phyloP scores from a whole-genome alignment of 2,797 vertebrate genomes.

The Mormyrops attenuatus region DNA sequence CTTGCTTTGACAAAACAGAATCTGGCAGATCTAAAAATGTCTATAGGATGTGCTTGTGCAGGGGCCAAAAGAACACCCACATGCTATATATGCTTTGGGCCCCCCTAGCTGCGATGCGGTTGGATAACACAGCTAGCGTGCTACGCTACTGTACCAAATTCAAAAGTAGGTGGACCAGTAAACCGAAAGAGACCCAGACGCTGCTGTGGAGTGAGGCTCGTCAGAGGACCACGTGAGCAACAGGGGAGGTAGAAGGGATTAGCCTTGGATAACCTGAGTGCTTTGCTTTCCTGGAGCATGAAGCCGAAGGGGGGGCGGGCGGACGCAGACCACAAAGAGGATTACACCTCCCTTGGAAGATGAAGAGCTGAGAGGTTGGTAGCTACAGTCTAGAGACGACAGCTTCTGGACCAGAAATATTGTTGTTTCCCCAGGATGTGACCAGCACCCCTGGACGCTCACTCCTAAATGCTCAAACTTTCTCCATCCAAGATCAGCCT shows the following conservation, averaged over 20 bases:
- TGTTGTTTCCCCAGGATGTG: no score
- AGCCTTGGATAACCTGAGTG: not conserved
- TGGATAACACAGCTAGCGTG: not conserved
- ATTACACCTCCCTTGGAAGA: not conserved
- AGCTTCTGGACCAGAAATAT: not conserved
- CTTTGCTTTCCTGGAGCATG: not conserved
- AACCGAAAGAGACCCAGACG: not conserved
- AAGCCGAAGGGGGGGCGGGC: no score
- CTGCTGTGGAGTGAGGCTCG: no score
- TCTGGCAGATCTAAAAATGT: not conserved
- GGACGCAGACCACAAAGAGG: not conserved
- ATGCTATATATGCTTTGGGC: not conserved
- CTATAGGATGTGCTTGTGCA: not conserved
- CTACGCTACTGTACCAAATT: not conserved
- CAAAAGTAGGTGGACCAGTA: not conserved
- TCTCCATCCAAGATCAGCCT: not conserved
- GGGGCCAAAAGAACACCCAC: not conserved
- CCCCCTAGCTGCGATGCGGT: not conserved
- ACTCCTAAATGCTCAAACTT: not conserved
- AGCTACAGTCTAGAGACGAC: not conserved
- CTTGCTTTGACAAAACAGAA: not conserved
- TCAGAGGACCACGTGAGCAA: not conserved
- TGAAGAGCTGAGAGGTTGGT: not conserved
- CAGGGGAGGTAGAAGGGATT: not conserved
- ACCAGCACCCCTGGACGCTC: not conserved